Base-by-base conservation (phyloP, 1,140 invertebrate species). In the Nixonia krombeini region DNA sequence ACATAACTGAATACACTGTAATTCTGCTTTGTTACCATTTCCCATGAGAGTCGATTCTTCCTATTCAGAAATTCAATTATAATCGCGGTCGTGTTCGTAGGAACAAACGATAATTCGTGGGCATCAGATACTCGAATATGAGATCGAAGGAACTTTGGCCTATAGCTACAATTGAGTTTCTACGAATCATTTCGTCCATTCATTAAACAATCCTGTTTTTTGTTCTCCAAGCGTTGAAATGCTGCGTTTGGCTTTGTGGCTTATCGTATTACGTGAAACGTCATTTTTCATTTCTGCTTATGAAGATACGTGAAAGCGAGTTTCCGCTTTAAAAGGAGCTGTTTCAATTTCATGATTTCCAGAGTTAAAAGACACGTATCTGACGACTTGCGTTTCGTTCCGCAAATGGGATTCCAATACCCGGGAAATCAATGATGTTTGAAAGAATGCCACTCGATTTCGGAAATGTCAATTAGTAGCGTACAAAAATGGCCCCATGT, bases 11-110 rank as follows among this genome's bases (percentile, higher is more conserved):
- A 55, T 50, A 40, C 59, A 51, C 26, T 38, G 40, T 63, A 69
- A 55, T 47, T 42, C 26, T 37, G 26, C 10, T 44, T n/a, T 65
- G 28, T 23, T 38, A 31, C n/a, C 1, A 21, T 17, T 31, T 41
- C 10, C n/a, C n/a, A 29, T 64, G 5, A 17, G 12, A 29, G 12
- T 45, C 15, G 37, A 18, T 45, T 45, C 29, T 45, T 45, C 13
- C 26, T 45, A 42, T 29, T 69, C 59, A 69, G 49, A 69, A 63
- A 69, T 69, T 69, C 66, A 69, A 69, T 69, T 69, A 69, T 59
- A 59, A 63, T 61, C 51, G 50, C 23, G 46, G 59, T 28, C 49
- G 40, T 44, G 8, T 18, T 8, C 15, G 37, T 9, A 40, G 18
- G n/a, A 64, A 56, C 47, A n/a, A n/a, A n/a, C n/a, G n/a, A n/a